Conservation (phyloP, 1,140 invertebrate genomes). For the Heliconius congener region DNA sequence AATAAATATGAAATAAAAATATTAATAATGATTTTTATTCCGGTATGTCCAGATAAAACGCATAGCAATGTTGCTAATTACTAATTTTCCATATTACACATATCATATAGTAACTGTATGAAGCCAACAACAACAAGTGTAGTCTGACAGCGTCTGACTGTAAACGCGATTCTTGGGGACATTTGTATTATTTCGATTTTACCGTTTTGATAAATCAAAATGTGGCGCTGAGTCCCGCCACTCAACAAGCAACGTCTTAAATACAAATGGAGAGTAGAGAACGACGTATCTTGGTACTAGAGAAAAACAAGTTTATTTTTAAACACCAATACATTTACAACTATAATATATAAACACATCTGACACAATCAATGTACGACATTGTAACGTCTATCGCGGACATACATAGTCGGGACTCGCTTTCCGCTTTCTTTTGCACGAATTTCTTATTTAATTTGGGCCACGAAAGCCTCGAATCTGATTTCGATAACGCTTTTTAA, state of each 20-base stretch:
- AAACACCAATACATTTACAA: background rate
- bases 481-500: background rate
- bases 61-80: background rate
- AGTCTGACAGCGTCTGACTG: background rate
- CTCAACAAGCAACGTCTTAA: background rate
- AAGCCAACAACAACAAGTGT: background rate
- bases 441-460: conserved; percentile 57
- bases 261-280: background rate
- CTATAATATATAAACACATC: conserved; percentile 37
- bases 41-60: background rate
- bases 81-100: background rate
- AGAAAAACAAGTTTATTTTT: background rate
- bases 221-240: too few species aligned
- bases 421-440: conserved; percentile 77
- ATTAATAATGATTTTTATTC: background rate
- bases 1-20: background rate
- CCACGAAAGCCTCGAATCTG: conserved; percentile 39
- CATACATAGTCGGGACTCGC: conserved; percentile 70
- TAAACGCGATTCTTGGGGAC: background rate
- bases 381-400: conserved; percentile 69
- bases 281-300: background rate
- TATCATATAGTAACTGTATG: background rate
- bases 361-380: conserved; percentile 62
- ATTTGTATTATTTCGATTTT: too few species aligned
- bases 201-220: too few species aligned